Percentiles rank a stretch among this genome's conserved stretches.
Evolutionary conservation across 2,797 vertebrate species (phyloP).

Genomic region (Muscicapa striata): DNA sequence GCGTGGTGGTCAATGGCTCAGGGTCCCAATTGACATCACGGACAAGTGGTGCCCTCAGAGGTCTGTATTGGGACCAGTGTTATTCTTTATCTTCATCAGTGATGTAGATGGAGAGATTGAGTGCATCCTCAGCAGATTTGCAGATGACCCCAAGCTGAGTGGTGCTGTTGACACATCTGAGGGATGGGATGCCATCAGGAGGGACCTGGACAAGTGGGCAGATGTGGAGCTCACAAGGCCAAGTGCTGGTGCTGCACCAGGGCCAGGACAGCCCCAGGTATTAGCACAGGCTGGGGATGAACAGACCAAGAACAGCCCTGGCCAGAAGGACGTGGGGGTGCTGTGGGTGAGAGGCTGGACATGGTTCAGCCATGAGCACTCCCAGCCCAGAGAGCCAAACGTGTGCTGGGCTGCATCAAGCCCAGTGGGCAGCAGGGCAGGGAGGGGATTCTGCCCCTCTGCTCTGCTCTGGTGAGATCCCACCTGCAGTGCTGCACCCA

Average conservation of each 20-base stretch:
- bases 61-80: not conserved
- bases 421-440: accelerated
- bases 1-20: accelerated
- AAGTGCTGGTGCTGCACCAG: not conserved
- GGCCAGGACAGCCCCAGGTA: accelerated
- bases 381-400: not conserved
- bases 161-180: not conserved
- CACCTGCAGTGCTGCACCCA: accelerated
- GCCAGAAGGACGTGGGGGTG: not conserved
- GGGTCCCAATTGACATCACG: not conserved
- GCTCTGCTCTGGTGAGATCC: not conserved
- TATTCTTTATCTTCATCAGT: not conserved
- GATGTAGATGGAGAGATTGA: accelerated
- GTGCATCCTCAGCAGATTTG: not conserved
- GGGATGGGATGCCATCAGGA: not conserved
- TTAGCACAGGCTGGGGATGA: accelerated
- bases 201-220: too few relatives aligned
- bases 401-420: not conserved
- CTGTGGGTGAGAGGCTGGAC: not conserved
- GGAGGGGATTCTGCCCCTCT: not conserved
- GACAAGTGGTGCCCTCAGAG: not conserved
- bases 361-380: too few relatives aligned
- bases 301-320: not conserved
- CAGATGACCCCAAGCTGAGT: not conserved
- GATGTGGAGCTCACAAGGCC: not conserved